Evolutionary conservation across 2,113 vertebrate species (phyloP).

Genomic region (Menidia beryllina): DNA sequence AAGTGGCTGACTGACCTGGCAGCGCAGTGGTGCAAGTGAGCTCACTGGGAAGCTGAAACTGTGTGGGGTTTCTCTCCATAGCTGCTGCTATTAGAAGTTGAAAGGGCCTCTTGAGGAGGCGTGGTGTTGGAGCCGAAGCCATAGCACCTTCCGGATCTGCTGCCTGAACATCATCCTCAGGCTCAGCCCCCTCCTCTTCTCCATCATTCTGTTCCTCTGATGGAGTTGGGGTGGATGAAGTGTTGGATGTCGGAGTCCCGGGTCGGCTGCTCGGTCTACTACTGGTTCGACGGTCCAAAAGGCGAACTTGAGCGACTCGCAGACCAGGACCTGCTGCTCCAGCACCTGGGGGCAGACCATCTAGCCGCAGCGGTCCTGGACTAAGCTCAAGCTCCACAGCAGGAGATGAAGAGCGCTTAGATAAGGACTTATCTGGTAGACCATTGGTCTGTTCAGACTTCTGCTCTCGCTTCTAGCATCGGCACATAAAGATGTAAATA

Average conservation of each 20-base stretch:
- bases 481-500: no score
- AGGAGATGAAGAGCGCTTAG: slow-evolving; percentile 90
- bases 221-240: slow-evolving; percentile 91
- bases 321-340: slow-evolving; percentile 80
- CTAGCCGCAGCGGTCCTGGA: slow-evolving; percentile 81
- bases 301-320: slow-evolving; percentile 91
- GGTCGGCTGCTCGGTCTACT: slow-evolving; percentile 91
- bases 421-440: slow-evolving; percentile 86
- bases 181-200: slow-evolving; percentile 94
- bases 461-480: slow-evolving; percentile 90
- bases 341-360: slow-evolving; percentile 75
- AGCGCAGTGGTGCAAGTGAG: slow-evolving; percentile 97
- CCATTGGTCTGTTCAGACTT: slow-evolving; percentile 97
- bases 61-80: slow-evolving; percentile 97
- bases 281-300: slow-evolving; percentile 91
- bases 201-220: slow-evolving; percentile 97
- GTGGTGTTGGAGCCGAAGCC: slow-evolving; percentile 54
- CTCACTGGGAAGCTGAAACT: slow-evolving; percentile 98
- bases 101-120: slow-evolving; percentile 94
- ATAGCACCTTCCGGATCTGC: slow-evolving; percentile 86
- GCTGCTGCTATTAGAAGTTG: slow-evolving; percentile 97
- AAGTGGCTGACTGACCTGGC: slow-evolving; percentile 82
- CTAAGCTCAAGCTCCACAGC: slow-evolving; percentile 89
- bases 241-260: slow-evolving; percentile 94
- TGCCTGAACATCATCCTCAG: slow-evolving; percentile 91